These are phyloP conservation scores for Neotoxoptera formosana DNA, from an alignment of 1,140 invertebrate species.

Conservation along the genomic window DNA sequence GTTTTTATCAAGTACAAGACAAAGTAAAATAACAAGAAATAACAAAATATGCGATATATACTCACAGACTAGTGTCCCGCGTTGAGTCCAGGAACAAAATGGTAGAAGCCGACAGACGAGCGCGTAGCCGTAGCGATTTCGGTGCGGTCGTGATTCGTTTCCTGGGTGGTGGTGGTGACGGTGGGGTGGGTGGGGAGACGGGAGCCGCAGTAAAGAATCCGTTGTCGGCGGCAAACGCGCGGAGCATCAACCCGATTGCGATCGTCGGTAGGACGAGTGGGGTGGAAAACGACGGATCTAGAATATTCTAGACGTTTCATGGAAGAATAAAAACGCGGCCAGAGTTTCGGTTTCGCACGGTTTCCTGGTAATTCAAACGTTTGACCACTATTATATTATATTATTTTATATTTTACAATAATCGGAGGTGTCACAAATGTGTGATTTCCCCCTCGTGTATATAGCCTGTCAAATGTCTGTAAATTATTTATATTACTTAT, in stretches of 20 bases:
- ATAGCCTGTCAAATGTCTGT: too few relatives aligned
- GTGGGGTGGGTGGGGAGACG: background rate
- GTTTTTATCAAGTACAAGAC: background rate
- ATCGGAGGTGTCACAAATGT: too few relatives aligned
- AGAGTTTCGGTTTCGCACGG: background rate
- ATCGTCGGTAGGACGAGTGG: too few relatives aligned
- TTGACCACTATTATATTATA: too few relatives aligned
- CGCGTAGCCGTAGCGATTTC: too few relatives aligned
- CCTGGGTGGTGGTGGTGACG: background rate
- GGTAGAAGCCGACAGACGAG: background rate
- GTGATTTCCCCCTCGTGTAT: too few relatives aligned
- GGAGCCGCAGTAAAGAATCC: background rate
- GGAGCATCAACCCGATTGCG: too few relatives aligned
- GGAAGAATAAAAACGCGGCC: background rate
- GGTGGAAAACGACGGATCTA: background rate
- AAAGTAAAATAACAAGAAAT: background rate
- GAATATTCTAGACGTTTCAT: conserved; percentile 49
- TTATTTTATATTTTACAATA: too few relatives aligned
- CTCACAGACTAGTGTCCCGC: background rate
- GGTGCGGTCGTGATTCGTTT: too few relatives aligned
- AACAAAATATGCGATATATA: background rate
- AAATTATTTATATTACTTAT: too few relatives aligned
- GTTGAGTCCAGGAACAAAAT: conserved; percentile 25
- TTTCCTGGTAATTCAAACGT: background rate
- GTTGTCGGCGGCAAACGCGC: background rate